These are phyloP conservation scores for Antechinus flavipes DNA, from an alignment of 2,113 vertebrate genomes.

Conservation along the genomic window DNA sequence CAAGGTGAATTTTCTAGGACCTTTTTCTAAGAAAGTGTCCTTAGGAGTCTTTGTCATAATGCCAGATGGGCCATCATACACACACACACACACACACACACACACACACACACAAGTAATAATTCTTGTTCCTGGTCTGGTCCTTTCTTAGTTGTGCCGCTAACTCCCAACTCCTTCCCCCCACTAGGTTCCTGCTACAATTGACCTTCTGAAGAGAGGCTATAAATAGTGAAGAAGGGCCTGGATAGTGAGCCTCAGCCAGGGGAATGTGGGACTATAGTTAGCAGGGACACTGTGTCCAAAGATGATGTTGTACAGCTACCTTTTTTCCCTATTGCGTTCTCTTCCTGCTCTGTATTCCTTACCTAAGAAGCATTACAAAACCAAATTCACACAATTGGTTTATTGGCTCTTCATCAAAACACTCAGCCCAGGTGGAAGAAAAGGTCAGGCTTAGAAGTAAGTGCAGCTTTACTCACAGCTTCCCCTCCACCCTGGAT, in stretches of 20 bases:
- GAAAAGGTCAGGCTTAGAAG: slow-evolving; percentile 40
- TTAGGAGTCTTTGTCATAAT: not conserved
- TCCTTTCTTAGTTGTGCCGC: not conserved
- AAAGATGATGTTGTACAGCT: slow-evolving; percentile 42
- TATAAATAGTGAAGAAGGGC: slow-evolving; percentile 75
- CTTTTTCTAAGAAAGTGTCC: not conserved
- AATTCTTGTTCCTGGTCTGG: not conserved
- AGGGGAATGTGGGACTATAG: slow-evolving; percentile 71
- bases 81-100: too few species aligned
- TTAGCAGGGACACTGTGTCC: slow-evolving; percentile 75
- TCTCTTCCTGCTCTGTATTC: slow-evolving; percentile 23
- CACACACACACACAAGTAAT: too few species aligned
- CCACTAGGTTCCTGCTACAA: slow-evolving; percentile 45
- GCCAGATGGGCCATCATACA: not conserved
- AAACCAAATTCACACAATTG: slow-evolving; percentile 57
- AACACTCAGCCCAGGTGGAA: slow-evolving; percentile 68
- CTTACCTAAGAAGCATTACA: slow-evolving; percentile 45
- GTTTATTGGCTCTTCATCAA: slow-evolving; percentile 77
- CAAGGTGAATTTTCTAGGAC: not conserved
- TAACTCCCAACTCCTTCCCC: not conserved
- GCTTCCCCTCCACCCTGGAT: not conserved
- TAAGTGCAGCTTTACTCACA: slow-evolving; percentile 29
- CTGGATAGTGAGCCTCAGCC: slow-evolving; percentile 60
- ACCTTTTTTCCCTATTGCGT: slow-evolving; percentile 51
- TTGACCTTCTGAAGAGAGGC: slow-evolving; percentile 68